Evolutionary conservation across 2,888 invertebrate species (phyloP), one percentile per base, ranked within the genome.

Genomic region (Oegoconia quadripuncta): DNA sequence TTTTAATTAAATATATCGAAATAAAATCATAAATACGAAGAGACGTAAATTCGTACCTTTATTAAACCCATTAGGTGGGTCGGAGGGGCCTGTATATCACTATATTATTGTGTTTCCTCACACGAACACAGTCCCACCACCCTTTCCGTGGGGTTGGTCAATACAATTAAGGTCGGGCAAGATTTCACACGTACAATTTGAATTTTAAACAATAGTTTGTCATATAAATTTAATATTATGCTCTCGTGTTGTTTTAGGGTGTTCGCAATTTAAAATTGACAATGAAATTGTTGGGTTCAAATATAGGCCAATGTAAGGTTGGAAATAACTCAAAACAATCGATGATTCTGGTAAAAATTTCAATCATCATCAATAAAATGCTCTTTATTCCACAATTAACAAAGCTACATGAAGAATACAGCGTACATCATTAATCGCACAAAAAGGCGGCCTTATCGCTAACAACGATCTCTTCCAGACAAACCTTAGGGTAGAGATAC

Each of bases 151-250:
- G 68, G 64, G 68, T 73, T 70, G 84, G 83, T 82, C 83, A 84
- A 83, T 83, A 82, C 79, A 81, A 84, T 82, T 82, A 83, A 74
- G 80, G 77, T 64, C 52, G 62, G 63, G 72, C 74, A 83, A 84
- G 82, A 86, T 86, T 84, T 83, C 74, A 75, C 78, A 77, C 80
- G 82, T 80, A 78, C 80, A 73, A 83, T 86, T 81, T 83, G 82
- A 86, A 86, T 86, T 83, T 86, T 83, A 80, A 83, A 80, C 83
- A 82, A 83, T 86, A 86, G 86, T 86, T 86, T 82, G 84, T 83
- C 82, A 81, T 78, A 81, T 81, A 78, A 82, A 86, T 83, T 83
- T 79, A 80, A 83, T 86, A 82, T 79, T 69, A 80, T 74, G 66
- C 59, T 55, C 58, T 60, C 59, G 55, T 64, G 63, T 66, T 68